A percentile compares a stretch with the other conserved stretches of the same genome.
Conservation (phyloP, 2,888 invertebrate genomes). For the Thymelicus lineola region DNA sequence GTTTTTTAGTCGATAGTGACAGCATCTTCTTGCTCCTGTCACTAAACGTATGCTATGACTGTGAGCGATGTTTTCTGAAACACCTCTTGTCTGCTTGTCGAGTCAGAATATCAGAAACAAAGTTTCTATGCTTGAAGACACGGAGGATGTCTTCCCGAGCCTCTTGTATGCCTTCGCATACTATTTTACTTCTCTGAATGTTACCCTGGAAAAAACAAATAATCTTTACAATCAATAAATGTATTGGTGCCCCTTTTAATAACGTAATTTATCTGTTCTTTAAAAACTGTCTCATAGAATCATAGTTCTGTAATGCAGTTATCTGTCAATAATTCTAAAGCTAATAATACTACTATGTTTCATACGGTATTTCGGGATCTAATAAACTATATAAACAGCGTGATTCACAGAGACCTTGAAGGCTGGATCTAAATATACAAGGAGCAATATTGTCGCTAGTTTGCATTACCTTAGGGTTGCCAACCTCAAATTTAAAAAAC, state of each 20-base stretch:
- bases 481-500: no score
- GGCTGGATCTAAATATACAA: neutral
- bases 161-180: conserved; percentile 96
- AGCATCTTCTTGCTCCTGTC: conserved; percentile 39
- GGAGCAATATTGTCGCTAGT: neutral
- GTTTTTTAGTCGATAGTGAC: conserved; percentile 37
- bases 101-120: conserved; percentile 94
- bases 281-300: no score
- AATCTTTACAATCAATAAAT: neutral
- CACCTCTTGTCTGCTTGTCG: conserved; percentile 96
- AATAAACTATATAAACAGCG: neutral
- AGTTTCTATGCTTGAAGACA: conserved; percentile 95
- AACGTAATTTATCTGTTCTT: no score
- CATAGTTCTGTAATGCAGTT: no score
- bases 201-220: conserved; percentile 89
- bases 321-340: no score
- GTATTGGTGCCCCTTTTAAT: no score
- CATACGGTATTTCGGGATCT: neutral
- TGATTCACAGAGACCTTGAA: neutral
- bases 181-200: conserved; percentile 96
- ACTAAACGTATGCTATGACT: conserved; percentile 66
- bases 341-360: no score
- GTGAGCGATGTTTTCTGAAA: conserved; percentile 95
- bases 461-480: conserved; percentile 24
- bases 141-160: conserved; percentile 94